Base-by-base conservation (phyloP, 2,888 invertebrate genomes). In the Cylloceria caligata region DNA sequence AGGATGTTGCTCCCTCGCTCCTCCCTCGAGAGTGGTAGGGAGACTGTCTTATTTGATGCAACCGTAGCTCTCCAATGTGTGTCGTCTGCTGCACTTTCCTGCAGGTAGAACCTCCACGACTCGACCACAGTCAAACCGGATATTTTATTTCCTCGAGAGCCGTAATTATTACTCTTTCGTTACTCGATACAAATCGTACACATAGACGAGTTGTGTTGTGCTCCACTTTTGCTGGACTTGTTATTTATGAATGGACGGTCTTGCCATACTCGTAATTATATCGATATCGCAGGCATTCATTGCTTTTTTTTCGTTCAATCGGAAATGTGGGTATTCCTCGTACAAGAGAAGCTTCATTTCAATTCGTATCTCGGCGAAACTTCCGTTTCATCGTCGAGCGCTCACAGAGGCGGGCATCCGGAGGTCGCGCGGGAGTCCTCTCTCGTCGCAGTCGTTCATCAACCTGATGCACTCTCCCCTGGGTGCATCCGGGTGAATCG, bases 121-220 rank as follows among this genome's bases (percentile, higher is more conserved):
- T 47, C 75, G 64, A 42, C 57, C 42, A 45, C 57, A 69, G 19
- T 55, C 80, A 55, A 69, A 80, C 80, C 80, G 80, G 80, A 80
- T 80, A 80, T 80, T 65, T 80, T 80, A 65, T 80, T 80, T 71
- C 75, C 55, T 69, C 65, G 57, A 45, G 80, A 71, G 64, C 78
- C 6, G 69, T 71, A 69, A 75, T 80, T 80, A 80, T 71, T 47
- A 65, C 45, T 49, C 67, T 57, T 45, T 57, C 42, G 27, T 13
- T 16, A 19, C 57, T 11, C 30, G 30, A 71, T 71, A 71, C 19
- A 9, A 71, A 57, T 47, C 62, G 39, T 39, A 39, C 36, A 19
- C 13, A 19, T 42, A 5, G 13, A 9, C 13, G 27, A 45, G 34
- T 1, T 1, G 27, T 34, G 27, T 24, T n/a, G 21, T 34, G 52